Base-by-base conservation (phyloP, 2,113 vertebrate species). In the Australoheros scitulus region DNA sequence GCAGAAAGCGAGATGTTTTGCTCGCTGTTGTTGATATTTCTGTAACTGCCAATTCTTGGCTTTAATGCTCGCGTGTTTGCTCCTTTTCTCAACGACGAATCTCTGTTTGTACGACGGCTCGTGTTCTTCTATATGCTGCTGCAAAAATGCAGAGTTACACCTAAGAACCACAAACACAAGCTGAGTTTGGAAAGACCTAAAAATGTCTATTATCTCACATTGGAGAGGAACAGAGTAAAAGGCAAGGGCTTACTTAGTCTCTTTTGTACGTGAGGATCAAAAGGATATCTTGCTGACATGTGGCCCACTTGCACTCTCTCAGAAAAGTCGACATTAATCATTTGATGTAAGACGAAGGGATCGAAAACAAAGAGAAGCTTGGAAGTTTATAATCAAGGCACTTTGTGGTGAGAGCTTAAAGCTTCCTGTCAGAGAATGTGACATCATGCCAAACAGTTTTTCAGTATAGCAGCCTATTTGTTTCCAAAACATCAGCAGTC, bases 261-360 rank as follows among this genome's bases (percentile, higher is more conserved):
- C 74, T 64, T 84, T 88, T 91, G 82, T 82, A 50, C 82, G 61
- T 57, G 43, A 57, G 68, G 82, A 92, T 94, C 84, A 94, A 92
- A 90, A 80, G 84, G 80, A 91, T 78, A 79, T 86, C 65, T 86
- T 3, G 13, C 75, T 77, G 85, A 87, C 88, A 81, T 82, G 79
- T 89, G 84, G 83, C 83, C 77, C 75, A 41, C 82, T 89, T 83
- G 52, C 72, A 4, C 34, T 47, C 79, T 38, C 76, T 81, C 61
- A 56, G 70, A 83, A 68, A 89, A 76, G 70, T 52, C 41, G 41
- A 84, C 79, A 56, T 88, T 65, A 90, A 88, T 90, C 74, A 89
- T 89, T 81, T 82, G 50, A 81, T 80, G 87, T 79, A 65, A 81
- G 60, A 84, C 64, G 32, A 38, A 80, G 58, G 57, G 77, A 82